These are phyloP conservation scores for Aviceda subcristata DNA, from an alignment of 2,113 vertebrate genomes.

Conservation along the genomic window DNA sequence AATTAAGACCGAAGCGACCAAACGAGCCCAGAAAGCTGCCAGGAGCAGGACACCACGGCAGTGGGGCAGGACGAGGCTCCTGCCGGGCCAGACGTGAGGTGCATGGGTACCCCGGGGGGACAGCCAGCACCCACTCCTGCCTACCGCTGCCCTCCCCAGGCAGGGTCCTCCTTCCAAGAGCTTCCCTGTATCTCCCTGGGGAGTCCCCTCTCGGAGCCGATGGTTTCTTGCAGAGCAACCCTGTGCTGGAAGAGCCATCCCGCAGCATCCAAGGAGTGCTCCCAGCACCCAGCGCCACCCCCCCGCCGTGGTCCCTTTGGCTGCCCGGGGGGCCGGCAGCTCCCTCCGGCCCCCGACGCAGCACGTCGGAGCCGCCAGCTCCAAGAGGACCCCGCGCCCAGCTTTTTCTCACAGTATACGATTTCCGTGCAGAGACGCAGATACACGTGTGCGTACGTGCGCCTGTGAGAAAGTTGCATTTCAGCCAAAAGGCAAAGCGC, in stretches of 20 bases:
- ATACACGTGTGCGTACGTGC: accelerated
- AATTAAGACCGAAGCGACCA: not conserved
- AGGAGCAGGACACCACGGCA: not conserved
- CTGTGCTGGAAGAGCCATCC: not conserved
- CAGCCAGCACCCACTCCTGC: not conserved
- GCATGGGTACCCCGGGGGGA: accelerated
- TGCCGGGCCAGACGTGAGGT: not conserved
- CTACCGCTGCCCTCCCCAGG: not conserved
- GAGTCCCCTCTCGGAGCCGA: not conserved
- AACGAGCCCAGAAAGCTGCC: not conserved
- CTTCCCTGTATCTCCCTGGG: not conserved
- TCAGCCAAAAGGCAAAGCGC: not conserved
- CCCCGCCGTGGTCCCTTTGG: accelerated
- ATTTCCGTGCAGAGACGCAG: not conserved
- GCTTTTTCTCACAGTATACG: not conserved
- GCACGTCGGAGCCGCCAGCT: not conserved
- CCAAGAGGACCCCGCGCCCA: not conserved
- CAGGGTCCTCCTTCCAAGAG: not conserved
- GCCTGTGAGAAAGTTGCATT: not conserved
- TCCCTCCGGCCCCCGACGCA: not conserved
- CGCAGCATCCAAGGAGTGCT: not conserved
- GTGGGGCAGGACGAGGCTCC: not conserved
- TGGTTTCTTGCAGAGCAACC: not conserved
- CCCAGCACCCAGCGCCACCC: not conserved
- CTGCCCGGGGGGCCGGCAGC: not conserved